A percentile compares a stretch with the other conserved stretches of the same genome.
phyloP scores from a whole-genome alignment of 1,140 invertebrate species.

The Carcinoscorpius rotundicauda region DNA sequence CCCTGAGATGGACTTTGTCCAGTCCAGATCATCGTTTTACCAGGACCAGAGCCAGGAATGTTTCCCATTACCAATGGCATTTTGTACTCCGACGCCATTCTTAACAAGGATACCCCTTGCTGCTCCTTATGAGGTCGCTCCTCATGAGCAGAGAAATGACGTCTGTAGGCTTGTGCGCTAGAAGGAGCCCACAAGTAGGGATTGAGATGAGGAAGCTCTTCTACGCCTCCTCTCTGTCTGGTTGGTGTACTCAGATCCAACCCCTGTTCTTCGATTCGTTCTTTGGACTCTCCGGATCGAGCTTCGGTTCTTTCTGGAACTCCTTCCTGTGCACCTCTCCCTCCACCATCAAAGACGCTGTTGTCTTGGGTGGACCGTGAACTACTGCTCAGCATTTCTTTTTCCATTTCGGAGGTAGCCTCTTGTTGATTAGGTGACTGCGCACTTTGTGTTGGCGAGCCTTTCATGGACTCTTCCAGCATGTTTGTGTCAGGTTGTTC shows the following conservation, averaged over 20 bases:
- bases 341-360: slow-evolving; percentile 17
- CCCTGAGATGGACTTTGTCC: no score
- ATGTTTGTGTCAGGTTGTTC: no score
- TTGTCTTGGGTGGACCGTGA: slow-evolving; percentile 2
- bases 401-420: no score
- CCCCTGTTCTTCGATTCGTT: not conserved
- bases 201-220: slow-evolving; percentile 15
- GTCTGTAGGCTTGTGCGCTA: slow-evolving; percentile 11
- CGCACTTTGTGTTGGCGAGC: no score
- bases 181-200: slow-evolving; percentile 19
- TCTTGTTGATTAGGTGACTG: no score
- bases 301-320: no score
- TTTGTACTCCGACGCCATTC: slow-evolving; percentile 3
- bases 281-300: no score
- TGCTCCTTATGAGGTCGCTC: not conserved
- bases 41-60: slow-evolving; percentile 2
- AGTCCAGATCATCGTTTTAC: slow-evolving; percentile 2
- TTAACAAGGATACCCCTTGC: not conserved
- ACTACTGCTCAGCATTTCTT: no score
- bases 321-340: slow-evolving; percentile 2
- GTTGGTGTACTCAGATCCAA: slow-evolving; percentile 2
- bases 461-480: no score
- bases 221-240: not conserved
- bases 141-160: slow-evolving; percentile 3
- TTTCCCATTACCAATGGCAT: slow-evolving; percentile 18